phyloP scores from a whole-genome alignment of 2,888 invertebrate species.

The Ophion slaviceki region DNA sequence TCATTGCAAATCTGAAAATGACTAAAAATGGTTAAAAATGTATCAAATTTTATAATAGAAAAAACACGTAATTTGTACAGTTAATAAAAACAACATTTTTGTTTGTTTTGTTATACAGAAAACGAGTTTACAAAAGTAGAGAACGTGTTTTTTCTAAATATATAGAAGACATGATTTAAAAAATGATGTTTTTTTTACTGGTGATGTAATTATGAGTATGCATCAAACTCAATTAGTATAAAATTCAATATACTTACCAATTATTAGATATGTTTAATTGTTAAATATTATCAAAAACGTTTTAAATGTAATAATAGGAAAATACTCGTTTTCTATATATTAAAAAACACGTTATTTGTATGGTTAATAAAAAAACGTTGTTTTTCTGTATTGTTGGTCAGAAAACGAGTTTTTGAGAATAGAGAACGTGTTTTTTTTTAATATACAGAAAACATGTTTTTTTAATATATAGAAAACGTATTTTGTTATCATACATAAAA shows the following conservation, averaged over 20 bases:
- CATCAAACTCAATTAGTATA: background rate
- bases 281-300: background rate
- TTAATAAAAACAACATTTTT: too few species aligned
- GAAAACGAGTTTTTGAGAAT: background rate
- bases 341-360: background rate
- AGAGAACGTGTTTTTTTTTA: background rate
- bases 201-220: background rate
- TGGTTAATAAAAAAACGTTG: background rate
- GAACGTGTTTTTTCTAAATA: too few species aligned
- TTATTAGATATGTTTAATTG: background rate
- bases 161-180: too few species aligned
- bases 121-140: too few species aligned
- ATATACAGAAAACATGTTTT: background rate
- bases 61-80: too few species aligned
- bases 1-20: background rate
- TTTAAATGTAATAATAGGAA: background rate
- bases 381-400: background rate
- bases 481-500: too few species aligned
- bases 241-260: background rate
- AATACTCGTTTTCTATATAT: background rate
- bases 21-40: too few species aligned
- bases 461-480: background rate
- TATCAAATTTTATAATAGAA: too few species aligned
- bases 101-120: too few species aligned
- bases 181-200: background rate